Conservation (phyloP, 2,797 vertebrate genomes). For the Thamnophis elegans region DNA sequence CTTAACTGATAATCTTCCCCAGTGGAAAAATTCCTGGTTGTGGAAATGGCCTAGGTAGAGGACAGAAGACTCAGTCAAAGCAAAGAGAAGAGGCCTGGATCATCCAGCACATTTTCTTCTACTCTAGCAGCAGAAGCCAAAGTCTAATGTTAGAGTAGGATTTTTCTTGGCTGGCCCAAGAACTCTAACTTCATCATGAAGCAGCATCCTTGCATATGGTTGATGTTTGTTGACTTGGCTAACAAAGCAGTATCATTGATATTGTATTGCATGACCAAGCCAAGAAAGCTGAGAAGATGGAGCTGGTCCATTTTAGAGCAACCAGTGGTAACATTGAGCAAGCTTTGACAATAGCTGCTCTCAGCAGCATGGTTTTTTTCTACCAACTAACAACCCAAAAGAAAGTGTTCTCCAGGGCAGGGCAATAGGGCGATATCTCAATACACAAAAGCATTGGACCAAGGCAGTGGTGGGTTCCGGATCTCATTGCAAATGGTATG, state of each 20-base stretch:
- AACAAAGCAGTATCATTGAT: background rate
- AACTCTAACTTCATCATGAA: background rate
- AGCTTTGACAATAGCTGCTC: background rate
- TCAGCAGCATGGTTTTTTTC: background rate
- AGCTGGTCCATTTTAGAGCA: background rate
- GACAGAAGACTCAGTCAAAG: too few species aligned
- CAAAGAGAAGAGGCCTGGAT: too few species aligned
- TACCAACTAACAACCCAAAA: background rate
- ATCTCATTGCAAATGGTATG: too few species aligned
- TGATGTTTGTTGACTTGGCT: background rate
- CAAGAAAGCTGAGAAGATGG: background rate
- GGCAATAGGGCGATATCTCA: background rate
- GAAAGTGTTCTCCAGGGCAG: background rate
- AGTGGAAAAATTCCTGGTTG: too few species aligned
- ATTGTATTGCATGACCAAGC: background rate
- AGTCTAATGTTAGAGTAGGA: background rate
- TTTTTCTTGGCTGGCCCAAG: background rate
- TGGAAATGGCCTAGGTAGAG: too few species aligned
- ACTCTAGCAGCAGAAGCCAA: background rate
- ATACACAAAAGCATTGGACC: background rate
- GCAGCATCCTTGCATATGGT: background rate
- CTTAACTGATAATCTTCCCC: too few species aligned
- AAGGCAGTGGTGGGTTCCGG: too few species aligned
- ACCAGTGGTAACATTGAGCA: background rate
- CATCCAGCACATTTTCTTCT: too few species aligned